Percentiles rank a stretch among this genome's conserved stretches.
phyloP scores from a whole-genome alignment of 2,797 vertebrate genomes.

The Malurus splendens region DNA sequence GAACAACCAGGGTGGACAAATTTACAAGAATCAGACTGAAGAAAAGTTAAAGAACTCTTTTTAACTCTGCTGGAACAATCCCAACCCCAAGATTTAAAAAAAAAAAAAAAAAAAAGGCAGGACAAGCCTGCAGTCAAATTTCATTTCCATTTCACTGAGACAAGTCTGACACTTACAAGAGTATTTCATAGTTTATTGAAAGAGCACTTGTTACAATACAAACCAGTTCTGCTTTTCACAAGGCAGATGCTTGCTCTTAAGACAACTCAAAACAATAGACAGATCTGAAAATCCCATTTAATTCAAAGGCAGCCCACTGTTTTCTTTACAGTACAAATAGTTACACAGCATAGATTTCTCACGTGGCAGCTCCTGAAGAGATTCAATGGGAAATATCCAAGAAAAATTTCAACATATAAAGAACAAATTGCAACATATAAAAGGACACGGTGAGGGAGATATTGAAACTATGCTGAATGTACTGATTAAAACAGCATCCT shows the following conservation, averaged over 20 bases:
- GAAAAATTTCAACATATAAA: slow-evolving; percentile 37
- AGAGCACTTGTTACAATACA: slow-evolving; percentile 71
- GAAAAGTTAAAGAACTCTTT: background rate
- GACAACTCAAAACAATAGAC: slow-evolving; percentile 56
- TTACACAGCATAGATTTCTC: slow-evolving; percentile 60
- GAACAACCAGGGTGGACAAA: background rate
- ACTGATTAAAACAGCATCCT: background rate
- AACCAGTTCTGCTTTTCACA: slow-evolving; percentile 66
- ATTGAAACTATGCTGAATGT: background rate
- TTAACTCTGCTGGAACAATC: background rate
- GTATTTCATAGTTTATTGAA: slow-evolving; percentile 71
- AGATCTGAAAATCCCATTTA: slow-evolving; percentile 50
- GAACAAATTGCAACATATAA: slow-evolving; percentile 24
- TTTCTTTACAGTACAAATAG: slow-evolving; percentile 67
- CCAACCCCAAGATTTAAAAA: background rate
- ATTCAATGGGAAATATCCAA: slow-evolving; percentile 37
- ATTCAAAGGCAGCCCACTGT: slow-evolving; percentile 59
- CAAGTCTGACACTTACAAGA: slow-evolving; percentile 63
- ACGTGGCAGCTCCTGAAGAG: slow-evolving; percentile 43
- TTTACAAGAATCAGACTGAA: background rate
- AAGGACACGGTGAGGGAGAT: slow-evolving; percentile 2
- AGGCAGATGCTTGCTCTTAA: slow-evolving; percentile 64
- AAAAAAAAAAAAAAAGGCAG: background rate
- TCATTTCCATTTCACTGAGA: slow-evolving; percentile 38
- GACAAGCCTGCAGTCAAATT: background rate